Evolutionary conservation across 2,888 invertebrate species (phyloP).

Genomic region (Ophion ventricosus): DNA sequence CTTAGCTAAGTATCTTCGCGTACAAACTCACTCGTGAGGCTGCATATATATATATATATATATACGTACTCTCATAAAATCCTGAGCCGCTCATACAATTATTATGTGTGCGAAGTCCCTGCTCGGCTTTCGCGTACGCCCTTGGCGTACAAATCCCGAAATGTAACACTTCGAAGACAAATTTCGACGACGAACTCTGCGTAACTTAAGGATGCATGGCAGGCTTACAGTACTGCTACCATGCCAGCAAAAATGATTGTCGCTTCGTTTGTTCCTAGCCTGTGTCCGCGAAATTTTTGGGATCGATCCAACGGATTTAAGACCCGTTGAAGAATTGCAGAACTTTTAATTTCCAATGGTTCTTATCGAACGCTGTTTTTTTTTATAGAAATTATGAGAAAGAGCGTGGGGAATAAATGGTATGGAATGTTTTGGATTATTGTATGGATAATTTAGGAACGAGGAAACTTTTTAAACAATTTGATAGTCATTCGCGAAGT

Average conservation of each 20-base stretch:
- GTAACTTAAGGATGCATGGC: not conserved
- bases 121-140: slow-evolving; percentile 6
- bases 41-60: not conserved
- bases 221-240: not conserved
- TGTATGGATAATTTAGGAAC: too few species aligned
- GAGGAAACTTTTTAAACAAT: too few species aligned
- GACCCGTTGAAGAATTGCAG: too few species aligned
- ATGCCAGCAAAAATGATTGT: not conserved
- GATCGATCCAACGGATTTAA: too few species aligned
- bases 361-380: too few species aligned
- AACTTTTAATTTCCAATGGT: too few species aligned
- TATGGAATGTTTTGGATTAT: too few species aligned
- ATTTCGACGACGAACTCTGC: not conserved
- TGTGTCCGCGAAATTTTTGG: not conserved
- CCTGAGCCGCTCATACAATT: slow-evolving; percentile 17
- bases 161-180: slow-evolving; percentile 25
- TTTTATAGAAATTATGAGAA: too few species aligned
- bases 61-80: slow-evolving; percentile 46
- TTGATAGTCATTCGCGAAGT: too few species aligned
- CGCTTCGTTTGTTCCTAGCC: not conserved
- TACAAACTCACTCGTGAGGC: slow-evolving; percentile 39
- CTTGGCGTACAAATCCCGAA: not conserved
- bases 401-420: too few species aligned
- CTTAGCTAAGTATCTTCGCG: slow-evolving; percentile 80
- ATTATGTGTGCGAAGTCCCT: slow-evolving; percentile 20